Evolutionary conservation across 35 echinoderm and acorn worm genomes (phyloP).

Genomic region (Apostichopus californicus): DNA sequence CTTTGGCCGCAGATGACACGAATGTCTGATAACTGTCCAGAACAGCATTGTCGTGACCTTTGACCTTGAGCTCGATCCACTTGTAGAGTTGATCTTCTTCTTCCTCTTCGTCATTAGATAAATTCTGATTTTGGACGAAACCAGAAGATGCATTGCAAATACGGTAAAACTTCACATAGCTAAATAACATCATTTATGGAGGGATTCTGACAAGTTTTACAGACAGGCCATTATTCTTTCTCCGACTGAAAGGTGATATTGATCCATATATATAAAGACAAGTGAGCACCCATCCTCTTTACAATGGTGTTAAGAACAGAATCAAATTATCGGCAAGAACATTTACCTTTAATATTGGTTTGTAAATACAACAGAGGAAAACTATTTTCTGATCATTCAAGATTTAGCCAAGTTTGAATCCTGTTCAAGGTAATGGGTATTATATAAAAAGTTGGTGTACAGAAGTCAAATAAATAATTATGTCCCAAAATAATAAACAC

Average conservation of each 20-base stretch:
- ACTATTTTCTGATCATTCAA: no score
- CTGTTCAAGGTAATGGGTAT: no score
- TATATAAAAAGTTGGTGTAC: no score
- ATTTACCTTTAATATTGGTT: no score
- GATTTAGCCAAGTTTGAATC: no score
- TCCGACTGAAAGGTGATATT: no score
- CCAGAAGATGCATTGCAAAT: background rate
- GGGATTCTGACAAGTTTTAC: background rate
- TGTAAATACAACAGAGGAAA: no score
- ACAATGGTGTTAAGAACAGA: no score
- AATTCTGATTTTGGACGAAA: background rate
- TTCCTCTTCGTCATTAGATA: slow-evolving; percentile 51
- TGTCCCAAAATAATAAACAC: no score
- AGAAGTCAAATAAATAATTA: no score
- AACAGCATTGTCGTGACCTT: slow-evolving; percentile 93
- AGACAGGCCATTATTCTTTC: background rate
- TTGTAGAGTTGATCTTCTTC: slow-evolving; percentile 86
- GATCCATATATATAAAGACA: no score
- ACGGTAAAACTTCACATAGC: background rate
- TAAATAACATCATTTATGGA: background rate
- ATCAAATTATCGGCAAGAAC: no score
- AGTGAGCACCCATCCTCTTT: background rate
- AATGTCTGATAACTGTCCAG: slow-evolving; percentile 86
- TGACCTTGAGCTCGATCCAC: slow-evolving; percentile 81
- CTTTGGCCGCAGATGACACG: slow-evolving; percentile 82